Conservation (phyloP, 2,888 invertebrate genomes). For the Gerris lacustris region DNA sequence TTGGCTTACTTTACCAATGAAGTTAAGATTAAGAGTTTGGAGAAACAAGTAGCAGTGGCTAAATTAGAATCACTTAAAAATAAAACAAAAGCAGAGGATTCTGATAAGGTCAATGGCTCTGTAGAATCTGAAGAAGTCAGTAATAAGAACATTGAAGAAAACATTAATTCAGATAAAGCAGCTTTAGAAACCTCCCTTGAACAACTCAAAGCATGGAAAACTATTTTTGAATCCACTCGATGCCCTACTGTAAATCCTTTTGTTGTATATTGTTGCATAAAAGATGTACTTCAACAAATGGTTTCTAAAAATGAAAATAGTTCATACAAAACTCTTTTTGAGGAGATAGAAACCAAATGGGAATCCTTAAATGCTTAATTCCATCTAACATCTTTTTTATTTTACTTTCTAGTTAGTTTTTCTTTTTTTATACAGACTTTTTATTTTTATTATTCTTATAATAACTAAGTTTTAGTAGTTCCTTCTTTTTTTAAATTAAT, state of each 20-base stretch:
- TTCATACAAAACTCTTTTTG: background rate
- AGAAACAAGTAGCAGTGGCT: constrained; percentile 20
- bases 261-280: constrained; percentile 22
- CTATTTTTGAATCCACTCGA: constrained; percentile 27
- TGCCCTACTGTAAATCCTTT: constrained; percentile 30
- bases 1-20: constrained; percentile 21
- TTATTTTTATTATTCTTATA: too few relatives aligned
- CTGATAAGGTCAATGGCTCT: background rate
- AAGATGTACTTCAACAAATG: constrained; percentile 21
- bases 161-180: constrained; percentile 14
- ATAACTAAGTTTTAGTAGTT: too few relatives aligned
- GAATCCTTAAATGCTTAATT: background rate
- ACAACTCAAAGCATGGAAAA: constrained; percentile 21
- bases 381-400: too few relatives aligned
- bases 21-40: constrained; percentile 22
- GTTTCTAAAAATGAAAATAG: constrained; percentile 11
- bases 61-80: constrained; percentile 16
- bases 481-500: too few relatives aligned
- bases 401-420: too few relatives aligned
- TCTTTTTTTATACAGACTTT: too few relatives aligned
- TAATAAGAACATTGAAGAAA: constrained; percentile 12
- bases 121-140: constrained; percentile 10
- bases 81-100: constrained; percentile 14
- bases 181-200: constrained; percentile 20
- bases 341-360: background rate